These are phyloP conservation scores for Agrypnus murinus DNA, from an alignment of 2,888 invertebrate species.

Conservation along the genomic window DNA sequence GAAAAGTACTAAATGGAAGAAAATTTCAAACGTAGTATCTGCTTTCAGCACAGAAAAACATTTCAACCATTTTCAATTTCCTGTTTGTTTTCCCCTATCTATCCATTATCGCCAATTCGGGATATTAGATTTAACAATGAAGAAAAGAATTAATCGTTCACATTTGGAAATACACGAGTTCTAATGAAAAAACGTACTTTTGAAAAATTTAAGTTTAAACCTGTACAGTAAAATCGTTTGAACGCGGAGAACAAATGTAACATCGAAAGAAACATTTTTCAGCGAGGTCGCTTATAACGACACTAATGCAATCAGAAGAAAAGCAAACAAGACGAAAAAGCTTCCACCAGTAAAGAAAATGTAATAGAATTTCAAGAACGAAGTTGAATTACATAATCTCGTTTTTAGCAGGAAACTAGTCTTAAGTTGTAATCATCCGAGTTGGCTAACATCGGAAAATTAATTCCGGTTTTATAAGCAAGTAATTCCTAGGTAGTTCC, in stretches of 20 bases:
- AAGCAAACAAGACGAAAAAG: slow-evolving; percentile 12
- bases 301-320: slow-evolving; percentile 23
- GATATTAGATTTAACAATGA: too few species aligned
- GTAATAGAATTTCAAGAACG: slow-evolving; percentile 21
- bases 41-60: slow-evolving; percentile 9
- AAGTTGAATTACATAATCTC: slow-evolving; percentile 22
- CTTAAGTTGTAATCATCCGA: slow-evolving; percentile 16
- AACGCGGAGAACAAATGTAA: background rate
- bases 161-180: too few species aligned
- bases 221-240: too few species aligned
- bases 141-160: too few species aligned
- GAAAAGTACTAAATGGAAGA: background rate
- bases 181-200: too few species aligned
- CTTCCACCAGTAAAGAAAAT: background rate
- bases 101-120: background rate
- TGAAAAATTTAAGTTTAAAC: too few species aligned
- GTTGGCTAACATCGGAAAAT: slow-evolving; percentile 16
- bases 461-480: slow-evolving; percentile 21
- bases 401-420: slow-evolving; percentile 22
- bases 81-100: slow-evolving; percentile 17
- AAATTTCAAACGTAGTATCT: slow-evolving; percentile 9
- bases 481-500: background rate
- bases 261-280: slow-evolving; percentile 9
- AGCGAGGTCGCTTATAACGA: background rate
- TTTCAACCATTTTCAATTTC: slow-evolving; percentile 26